phyloP scores from a whole-genome alignment of 92 coral and sea anemone species.

The Hydrozoanthus gracilis region DNA sequence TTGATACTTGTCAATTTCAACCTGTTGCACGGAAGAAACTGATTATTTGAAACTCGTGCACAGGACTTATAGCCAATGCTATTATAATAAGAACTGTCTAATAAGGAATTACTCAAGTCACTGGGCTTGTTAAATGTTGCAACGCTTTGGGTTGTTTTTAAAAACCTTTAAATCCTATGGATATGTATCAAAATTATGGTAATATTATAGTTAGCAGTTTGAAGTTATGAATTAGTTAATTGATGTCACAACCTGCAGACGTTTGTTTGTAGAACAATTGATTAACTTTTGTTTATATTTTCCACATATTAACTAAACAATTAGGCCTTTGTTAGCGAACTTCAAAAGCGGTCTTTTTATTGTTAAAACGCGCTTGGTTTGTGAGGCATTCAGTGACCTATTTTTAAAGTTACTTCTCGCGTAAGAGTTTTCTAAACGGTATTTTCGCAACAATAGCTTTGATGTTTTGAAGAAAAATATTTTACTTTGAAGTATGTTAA shows the following conservation, averaged over 20 bases:
- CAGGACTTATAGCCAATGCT: background rate
- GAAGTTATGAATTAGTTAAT: background rate
- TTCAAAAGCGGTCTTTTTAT: background rate
- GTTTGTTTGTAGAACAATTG: slow-evolving; percentile 33
- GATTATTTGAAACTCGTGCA: background rate
- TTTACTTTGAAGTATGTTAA: no score
- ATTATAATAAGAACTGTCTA: background rate
- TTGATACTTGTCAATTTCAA: slow-evolving; percentile 6
- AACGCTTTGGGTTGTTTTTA: no score
- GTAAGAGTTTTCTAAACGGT: no score
- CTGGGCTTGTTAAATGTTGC: no score
- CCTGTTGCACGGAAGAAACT: slow-evolving; percentile 1
- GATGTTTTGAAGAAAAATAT: no score
- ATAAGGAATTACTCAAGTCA: no score
- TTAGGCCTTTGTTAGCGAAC: slow-evolving; percentile 7
- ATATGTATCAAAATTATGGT: no score
- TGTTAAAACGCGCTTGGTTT: background rate
- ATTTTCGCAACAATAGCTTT: no score
- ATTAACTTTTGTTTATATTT: slow-evolving; percentile 28
- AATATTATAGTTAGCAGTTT: background rate
- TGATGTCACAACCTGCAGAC: slow-evolving; percentile 4
- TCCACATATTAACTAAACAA: slow-evolving; percentile 21
- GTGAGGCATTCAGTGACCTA: background rate
- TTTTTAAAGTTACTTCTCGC: background rate
- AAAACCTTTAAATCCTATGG: no score